phyloP scores from a whole-genome alignment of 2,888 invertebrate genomes.

The Drosophila bunnanda region DNA sequence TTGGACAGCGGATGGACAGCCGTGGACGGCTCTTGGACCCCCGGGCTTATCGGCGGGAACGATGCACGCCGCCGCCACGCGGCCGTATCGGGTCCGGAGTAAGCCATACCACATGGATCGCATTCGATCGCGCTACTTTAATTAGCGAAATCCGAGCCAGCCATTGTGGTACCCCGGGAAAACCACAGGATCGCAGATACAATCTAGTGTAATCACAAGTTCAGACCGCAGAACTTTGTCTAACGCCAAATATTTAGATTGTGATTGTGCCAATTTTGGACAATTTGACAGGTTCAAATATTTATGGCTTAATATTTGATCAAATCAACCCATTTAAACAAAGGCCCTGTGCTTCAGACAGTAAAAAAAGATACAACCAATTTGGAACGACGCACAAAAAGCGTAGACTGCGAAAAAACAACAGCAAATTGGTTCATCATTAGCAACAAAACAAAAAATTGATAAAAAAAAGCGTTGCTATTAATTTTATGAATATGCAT shows the following conservation, averaged over 20 bases:
- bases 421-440: neutral
- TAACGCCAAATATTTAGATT: slow-evolving; percentile 30
- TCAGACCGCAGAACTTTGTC: neutral
- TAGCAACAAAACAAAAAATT: neutral
- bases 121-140: slow-evolving; percentile 16
- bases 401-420: neutral
- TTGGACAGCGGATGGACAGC: slow-evolving; percentile 6
- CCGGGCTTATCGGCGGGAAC: slow-evolving; percentile 18
- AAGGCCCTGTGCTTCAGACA: neutral
- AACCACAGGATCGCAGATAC: slow-evolving; percentile 14
- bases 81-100: slow-evolving; percentile 1
- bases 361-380: neutral
- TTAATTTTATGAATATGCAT: neutral
- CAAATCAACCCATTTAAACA: slow-evolving; percentile 8
- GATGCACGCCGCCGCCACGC: slow-evolving; percentile 37
- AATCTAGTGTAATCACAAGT: slow-evolving; percentile 22
- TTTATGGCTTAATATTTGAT: slow-evolving; percentile 37
- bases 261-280: slow-evolving; percentile 18
- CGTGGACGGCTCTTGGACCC: slow-evolving; percentile 6
- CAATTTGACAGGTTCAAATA: slow-evolving; percentile 35
- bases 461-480: neutral
- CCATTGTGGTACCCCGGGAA: slow-evolving; percentile 17
- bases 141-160: slow-evolving; percentile 29
- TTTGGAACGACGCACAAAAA: neutral
- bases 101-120: slow-evolving; percentile 3